Base-by-base conservation (phyloP, 2,888 invertebrate genomes). In the Neria commutata region DNA sequence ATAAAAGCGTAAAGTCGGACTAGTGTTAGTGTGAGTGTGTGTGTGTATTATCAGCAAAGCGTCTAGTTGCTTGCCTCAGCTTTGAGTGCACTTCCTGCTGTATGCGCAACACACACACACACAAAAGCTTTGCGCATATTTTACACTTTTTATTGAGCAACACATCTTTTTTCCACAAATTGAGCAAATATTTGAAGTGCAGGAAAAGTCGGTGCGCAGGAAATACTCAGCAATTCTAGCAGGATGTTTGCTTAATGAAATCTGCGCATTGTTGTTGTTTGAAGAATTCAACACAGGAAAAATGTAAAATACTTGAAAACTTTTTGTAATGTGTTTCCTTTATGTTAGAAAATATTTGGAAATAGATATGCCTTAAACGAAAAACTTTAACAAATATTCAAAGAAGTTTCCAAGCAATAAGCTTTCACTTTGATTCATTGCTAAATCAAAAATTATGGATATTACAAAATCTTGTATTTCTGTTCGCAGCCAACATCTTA, bases 231-330 rank as follows among this genome's bases (percentile, higher is more conserved):
- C 25, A 46, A 11, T 24, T 23, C 19, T 46, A 4, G 24, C 26
- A 25, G 48, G 48, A 48, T 25, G 48, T 48, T 48, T 48, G 24
- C 26, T 48, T 48, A 48, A 48, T 48, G 3, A 23, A 25, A 25
- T 42, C 5, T n/a, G n/a, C n/a, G n/a, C n/a, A n/a, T 29, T 29
- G 29, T 29, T 29, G 29, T 29, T 29, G 5, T 29, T 29, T 29
- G 29, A 11, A n/a, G n/a, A n/a, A n/a, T n/a, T n/a, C n/a, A n/a
- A n/a, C n/a, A n/a, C n/a, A n/a, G n/a, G n/a, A n/a, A n/a, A n/a
- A n/a, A n/a, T n/a, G n/a, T n/a, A n/a, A n/a, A n/a, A n/a, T n/a
- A n/a, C n/a, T n/a, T n/a, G n/a, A n/a, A n/a, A n/a, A n/a, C n/a
- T n/a, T n/a, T n/a, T n/a, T n/a, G n/a, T n/a, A n/a, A n/a, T n/a